Evolutionary conservation across 2,113 vertebrate genomes (phyloP).

Genomic region (Hemiprocne comata): DNA sequence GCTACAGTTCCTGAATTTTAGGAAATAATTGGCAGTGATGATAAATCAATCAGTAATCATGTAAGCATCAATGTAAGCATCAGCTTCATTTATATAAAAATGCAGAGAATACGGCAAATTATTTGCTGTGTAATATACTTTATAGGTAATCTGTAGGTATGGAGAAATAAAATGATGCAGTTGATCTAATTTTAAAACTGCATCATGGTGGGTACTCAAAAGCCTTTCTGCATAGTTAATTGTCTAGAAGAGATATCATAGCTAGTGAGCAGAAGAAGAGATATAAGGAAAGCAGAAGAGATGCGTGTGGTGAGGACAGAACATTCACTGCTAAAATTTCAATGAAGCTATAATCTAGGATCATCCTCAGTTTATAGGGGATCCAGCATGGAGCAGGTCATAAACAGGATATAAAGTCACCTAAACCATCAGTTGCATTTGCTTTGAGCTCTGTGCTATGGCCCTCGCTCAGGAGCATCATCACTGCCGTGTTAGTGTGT

Average conservation of each 20-base stretch:
- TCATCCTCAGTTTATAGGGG: not conserved
- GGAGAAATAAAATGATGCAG: not conserved
- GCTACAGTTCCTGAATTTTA: not conserved
- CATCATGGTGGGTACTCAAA: not conserved
- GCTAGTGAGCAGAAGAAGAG: not conserved
- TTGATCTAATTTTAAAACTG: not conserved
- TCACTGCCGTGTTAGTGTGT: fast-evolving
- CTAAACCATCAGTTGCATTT: not conserved
- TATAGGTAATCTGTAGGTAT: not conserved
- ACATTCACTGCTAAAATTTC: not conserved
- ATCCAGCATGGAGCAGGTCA: not conserved
- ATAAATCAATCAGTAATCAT: not conserved
- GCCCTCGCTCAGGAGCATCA: fast-evolving
- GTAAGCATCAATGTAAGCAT: not conserved
- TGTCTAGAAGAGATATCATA: not conserved
- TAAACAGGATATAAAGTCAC: not conserved
- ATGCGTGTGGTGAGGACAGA: not conserved
- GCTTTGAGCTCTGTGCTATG: not conserved
- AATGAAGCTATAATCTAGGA: not conserved
- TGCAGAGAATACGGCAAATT: not conserved
- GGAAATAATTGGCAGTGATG: not conserved
- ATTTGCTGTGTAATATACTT: not conserved
- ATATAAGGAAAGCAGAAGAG: not conserved
- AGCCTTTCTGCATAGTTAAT: not conserved
- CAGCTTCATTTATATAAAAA: not conserved